These are phyloP conservation scores for Eulemur rubriventer DNA, from an alignment of 2,797 vertebrate genomes.

Conservation along the genomic window DNA sequence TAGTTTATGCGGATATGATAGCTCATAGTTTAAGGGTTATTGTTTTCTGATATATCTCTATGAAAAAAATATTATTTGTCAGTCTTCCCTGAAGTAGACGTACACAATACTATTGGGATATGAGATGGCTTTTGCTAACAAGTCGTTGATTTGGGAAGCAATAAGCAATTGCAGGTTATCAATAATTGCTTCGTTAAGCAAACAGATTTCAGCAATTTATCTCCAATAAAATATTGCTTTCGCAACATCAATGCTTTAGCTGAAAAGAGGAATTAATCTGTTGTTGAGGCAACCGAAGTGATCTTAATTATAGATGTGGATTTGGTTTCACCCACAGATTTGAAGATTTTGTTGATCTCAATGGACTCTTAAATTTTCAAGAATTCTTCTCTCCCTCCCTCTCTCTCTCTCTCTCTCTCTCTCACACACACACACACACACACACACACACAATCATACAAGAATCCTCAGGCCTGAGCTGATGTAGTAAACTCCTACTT, in stretches of 20 bases:
- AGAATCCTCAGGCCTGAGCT: not conserved
- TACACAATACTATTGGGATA: not conserved
- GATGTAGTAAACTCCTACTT: not conserved
- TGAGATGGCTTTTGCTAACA: constrained; percentile 29
- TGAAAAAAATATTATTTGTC: not conserved
- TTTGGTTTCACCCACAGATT: constrained; percentile 25
- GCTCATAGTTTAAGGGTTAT: not conserved
- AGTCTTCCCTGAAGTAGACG: constrained; percentile 36
- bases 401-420: no score
- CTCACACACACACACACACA: no score
- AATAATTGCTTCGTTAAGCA: constrained; percentile 70
- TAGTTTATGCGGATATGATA: not conserved
- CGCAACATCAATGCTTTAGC: constrained; percentile 16
- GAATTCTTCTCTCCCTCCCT: not conserved
- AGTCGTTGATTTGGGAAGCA: constrained; percentile 39
- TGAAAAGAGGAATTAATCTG: constrained; percentile 63
- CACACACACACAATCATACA: not conserved
- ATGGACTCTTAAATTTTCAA: constrained; percentile 45
- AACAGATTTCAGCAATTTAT: constrained; percentile 54
- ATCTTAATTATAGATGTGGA: constrained; percentile 55
- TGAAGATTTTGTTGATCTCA: constrained; percentile 37
- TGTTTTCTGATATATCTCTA: constrained; percentile 9
- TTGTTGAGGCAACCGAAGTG: constrained; percentile 21
- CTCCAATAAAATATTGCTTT: constrained; percentile 53
- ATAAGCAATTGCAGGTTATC: constrained; percentile 51